Evolutionary conservation across 2,888 invertebrate species (phyloP).

Genomic region (Nebria brevicollis): DNA sequence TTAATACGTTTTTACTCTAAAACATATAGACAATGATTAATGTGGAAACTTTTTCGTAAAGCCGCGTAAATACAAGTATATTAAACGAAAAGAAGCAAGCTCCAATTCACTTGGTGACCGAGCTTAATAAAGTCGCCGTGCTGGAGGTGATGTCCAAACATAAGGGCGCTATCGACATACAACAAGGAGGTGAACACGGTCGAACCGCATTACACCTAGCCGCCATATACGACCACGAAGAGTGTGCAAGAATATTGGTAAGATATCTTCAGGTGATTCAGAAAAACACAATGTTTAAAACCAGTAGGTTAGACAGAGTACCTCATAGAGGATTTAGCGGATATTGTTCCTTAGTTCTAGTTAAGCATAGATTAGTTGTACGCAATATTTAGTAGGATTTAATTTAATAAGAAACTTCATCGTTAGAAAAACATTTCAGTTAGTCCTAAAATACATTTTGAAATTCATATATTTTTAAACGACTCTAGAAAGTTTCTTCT

Average conservation of each 20-base stretch:
- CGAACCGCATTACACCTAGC: constrained; percentile 85
- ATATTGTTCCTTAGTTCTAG: background rate
- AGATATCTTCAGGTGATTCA: constrained; percentile 53
- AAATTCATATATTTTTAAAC: too few species aligned
- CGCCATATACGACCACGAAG: constrained; percentile 84
- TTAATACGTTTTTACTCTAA: too few species aligned
- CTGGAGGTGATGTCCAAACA: constrained; percentile 76
- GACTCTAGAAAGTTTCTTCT: background rate
- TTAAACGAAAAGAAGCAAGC: constrained; percentile 83
- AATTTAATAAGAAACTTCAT: background rate
- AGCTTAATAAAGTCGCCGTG: constrained; percentile 77
- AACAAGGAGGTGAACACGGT: constrained; percentile 82
- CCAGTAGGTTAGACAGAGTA: background rate
- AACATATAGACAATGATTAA: too few species aligned
- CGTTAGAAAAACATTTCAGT: background rate
- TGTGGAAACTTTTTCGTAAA: constrained; percentile 55
- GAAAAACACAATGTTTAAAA: background rate
- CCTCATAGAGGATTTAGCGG: background rate
- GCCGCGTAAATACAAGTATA: constrained; percentile 74
- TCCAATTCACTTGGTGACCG: constrained; percentile 82
- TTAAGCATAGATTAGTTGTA: background rate
- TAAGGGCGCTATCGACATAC: constrained; percentile 76
- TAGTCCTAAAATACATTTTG: too few species aligned
- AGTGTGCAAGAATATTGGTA: constrained; percentile 85
- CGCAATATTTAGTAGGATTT: background rate